Base-by-base conservation (phyloP, 2,113 vertebrate species). In the Ia io region DNA sequence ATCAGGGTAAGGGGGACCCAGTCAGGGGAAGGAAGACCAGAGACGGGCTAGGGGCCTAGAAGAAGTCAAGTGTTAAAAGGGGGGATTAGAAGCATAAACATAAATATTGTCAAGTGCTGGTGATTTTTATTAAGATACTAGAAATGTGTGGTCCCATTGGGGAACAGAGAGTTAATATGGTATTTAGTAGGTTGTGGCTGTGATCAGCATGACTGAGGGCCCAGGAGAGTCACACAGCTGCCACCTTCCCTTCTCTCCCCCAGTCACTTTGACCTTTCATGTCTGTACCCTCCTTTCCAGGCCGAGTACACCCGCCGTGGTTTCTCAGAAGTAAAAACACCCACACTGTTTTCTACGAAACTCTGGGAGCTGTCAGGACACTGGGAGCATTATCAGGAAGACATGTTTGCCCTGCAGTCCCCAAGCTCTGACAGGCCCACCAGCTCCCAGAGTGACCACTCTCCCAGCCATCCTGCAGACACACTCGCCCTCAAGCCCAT, bases 321-420 rank as follows among this genome's bases (percentile, higher is more conserved):
- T 74, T 99, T 99, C 97, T 97, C 96, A 0, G 99, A 99, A 97
- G 99, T 99, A 6, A 98, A 99, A 97, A 99, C 99, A 42, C 99
- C 99, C 13, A 99, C 98, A 2, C 84, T 99, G 71, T 99, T 98
- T 97, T 99, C 98, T 96, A 98, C 98, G 0, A 98, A 86, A 25
- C 98, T 99, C 56, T 99, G 99, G 99, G 98, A 99, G 96, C 98
- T 97, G 65, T 99, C 99, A 0, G 99, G 99, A 17, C 99, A 99
- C 97, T 99, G 99, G 99, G 98, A 99, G 80, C 99, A 99, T 96
- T 99, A 99, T 95, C 98, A 98, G 11, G 95, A 99, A 92, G 98
- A 99, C 97, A 99, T 99, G 98, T 99, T 99, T 97, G 98, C 98
- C 0, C 98, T 99, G 96, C 96, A 84, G 0, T 97, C 98, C 0